Evolutionary conservation across 2,888 invertebrate species (phyloP).

Genomic region (Thera obeliscata): DNA sequence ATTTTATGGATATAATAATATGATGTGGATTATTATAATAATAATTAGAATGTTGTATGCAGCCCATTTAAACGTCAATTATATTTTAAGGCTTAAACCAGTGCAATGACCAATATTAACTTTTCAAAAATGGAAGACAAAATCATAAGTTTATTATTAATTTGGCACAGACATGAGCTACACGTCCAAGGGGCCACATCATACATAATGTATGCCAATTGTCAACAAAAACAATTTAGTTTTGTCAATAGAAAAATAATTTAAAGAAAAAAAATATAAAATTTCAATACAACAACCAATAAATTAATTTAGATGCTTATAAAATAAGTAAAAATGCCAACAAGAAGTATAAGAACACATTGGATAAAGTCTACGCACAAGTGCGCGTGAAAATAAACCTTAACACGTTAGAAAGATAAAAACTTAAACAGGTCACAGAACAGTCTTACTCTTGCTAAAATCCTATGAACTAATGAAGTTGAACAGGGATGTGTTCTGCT

Average conservation of each 20-base stretch:
- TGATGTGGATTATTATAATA: conserved; percentile 55
- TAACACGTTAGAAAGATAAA: conserved; percentile 80
- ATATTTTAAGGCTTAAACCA: conserved; percentile 27
- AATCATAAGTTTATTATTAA: conserved; percentile 49
- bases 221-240: conserved; percentile 68
- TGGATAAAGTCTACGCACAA: conserved; percentile 66
- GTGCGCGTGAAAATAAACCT: conserved; percentile 60
- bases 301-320: conserved; percentile 84
- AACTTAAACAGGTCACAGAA: conserved; percentile 85
- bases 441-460: conserved; percentile 84
- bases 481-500: conserved; percentile 83
- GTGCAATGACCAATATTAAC: conserved; percentile 36
- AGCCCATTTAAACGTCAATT: conserved; percentile 54
- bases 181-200: conserved; percentile 72
- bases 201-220: conserved; percentile 68
- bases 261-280: conserved; percentile 78
- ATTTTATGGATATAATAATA: conserved; percentile 59
- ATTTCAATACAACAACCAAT: conserved; percentile 84
- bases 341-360: conserved; percentile 84
- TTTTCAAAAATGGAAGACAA: conserved; percentile 64
- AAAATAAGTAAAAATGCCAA: conserved; percentile 85
- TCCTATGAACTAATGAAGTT: conserved; percentile 80
- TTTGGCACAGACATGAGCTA: conserved; percentile 68
- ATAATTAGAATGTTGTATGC: conserved; percentile 51
- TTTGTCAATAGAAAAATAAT: conserved; percentile 75